These are phyloP conservation scores for Scaptomyza reducta DNA, from an alignment of 2,888 invertebrate genomes.

Conservation along the genomic window DNA sequence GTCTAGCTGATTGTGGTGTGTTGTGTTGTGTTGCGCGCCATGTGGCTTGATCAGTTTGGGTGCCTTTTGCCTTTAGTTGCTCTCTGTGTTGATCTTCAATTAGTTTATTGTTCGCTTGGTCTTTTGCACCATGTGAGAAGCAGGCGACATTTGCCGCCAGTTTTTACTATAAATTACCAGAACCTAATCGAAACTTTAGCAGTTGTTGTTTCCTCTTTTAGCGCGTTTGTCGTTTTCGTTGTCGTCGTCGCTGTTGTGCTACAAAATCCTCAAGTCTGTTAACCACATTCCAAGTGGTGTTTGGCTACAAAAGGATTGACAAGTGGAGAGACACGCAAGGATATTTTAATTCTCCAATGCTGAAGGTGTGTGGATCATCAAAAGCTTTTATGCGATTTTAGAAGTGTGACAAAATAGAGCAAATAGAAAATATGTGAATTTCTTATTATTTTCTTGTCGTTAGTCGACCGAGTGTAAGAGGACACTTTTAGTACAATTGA, in stretches of 20 bases:
- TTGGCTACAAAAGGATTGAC: constrained; percentile 42
- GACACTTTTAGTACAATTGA: no score
- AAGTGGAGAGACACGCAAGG: constrained; percentile 51
- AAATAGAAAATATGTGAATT: no score
- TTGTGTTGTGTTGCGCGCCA: constrained; percentile 50
- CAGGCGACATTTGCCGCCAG: constrained; percentile 80
- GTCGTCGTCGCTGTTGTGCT: constrained; percentile 32
- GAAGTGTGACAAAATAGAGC: background rate
- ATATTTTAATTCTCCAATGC: constrained; percentile 68
- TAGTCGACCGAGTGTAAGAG: no score
- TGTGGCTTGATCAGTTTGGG: constrained; percentile 66
- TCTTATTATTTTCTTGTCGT: background rate
- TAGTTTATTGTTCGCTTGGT: constrained; percentile 75
- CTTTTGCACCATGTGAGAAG: constrained; percentile 76
- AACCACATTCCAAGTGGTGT: constrained; percentile 54
- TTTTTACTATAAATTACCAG: constrained; percentile 67
- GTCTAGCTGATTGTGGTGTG: constrained; percentile 21
- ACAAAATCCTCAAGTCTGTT: constrained; percentile 41
- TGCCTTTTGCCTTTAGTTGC: constrained; percentile 17
- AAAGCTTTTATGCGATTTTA: background rate
- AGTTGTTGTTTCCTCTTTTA: constrained; percentile 66
- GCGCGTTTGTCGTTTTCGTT: constrained; percentile 28
- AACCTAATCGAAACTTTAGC: constrained; percentile 61
- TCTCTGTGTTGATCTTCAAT: constrained; percentile 68
- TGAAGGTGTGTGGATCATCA: constrained; percentile 68